Base-by-base conservation (phyloP, 2,113 vertebrate species). In the Rostratula benghalensis region DNA sequence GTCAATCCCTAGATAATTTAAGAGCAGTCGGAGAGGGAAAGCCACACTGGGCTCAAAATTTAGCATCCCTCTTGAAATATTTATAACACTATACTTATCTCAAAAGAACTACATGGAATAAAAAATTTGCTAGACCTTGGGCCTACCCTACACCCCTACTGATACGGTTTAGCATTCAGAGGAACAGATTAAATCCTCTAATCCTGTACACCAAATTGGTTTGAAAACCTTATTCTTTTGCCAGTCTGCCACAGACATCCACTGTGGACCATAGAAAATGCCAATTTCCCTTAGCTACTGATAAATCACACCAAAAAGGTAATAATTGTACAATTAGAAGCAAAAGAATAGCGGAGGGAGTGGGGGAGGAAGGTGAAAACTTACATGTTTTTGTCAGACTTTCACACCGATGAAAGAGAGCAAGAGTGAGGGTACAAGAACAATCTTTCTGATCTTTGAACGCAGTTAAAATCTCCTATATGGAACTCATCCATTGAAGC, bases 271-370 rank as follows among this genome's bases (percentile, higher is more conserved):
- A 46, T 1, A 4, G 46, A 17, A 86, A 93, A 81, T 24, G 41
- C 33, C 59, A 13, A 48, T 76, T 89, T 79, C 45, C 60, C 24
- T 78, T 91, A 93, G 65, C 61, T 80, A 83, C 80, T 27, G 64
- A 87, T 86, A 95, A 78, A 94, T 96, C 83, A 84, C 35, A 80
- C 31, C 76, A 87, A 89, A 92, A 97, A 95, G 78, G 51, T 87
- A 83, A 96, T 95, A 89, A 79, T 65, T 35, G 93, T 84, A 63
- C 60, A 93, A 57, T 53, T 23, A 25, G 82, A 94, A 94, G 74
- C 46, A 92, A 85, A 96, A 94, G 39, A 96, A 96, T 43, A 94
- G 54, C 8, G 43, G 43, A 39, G 11, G 39, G 39, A 11, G 43
- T 7, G 4, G 21, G 68, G 30, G 85, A 28, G 41, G 70, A 64